Evolutionary conservation across 1,140 invertebrate genomes (phyloP).

Genomic region (Choristoneura fumiferana): DNA sequence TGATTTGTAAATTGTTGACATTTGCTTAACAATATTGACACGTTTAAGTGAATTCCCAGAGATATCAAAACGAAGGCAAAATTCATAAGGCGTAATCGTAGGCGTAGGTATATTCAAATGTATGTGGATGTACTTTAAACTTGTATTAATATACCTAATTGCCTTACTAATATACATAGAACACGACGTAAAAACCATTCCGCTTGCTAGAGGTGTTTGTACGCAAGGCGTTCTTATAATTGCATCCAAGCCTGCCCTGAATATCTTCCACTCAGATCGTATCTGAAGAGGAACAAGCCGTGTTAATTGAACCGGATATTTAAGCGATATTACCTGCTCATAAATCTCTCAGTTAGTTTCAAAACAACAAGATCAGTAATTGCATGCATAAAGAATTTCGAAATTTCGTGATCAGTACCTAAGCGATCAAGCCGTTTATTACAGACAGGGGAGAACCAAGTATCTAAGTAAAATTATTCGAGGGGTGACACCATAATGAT

Average conservation of each 20-base stretch:
- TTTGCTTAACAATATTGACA: too few relatives aligned
- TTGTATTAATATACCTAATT: too few relatives aligned
- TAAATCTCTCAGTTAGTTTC: background rate
- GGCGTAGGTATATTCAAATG: too few relatives aligned
- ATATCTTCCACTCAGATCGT: constrained; percentile 35
- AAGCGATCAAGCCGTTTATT: background rate
- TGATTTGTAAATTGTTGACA: too few relatives aligned
- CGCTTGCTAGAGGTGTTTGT: constrained; percentile 12
- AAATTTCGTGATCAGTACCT: constrained; percentile 7
- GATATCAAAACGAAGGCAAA: too few relatives aligned
- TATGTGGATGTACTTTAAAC: too few relatives aligned
- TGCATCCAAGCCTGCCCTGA: constrained; percentile 37
- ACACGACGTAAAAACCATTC: background rate
- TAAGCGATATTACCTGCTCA: background rate
- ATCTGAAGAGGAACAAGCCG: constrained; percentile 7
- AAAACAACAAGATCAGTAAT: constrained; percentile 10
- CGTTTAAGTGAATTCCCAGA: too few relatives aligned
- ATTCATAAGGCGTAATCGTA: too few relatives aligned
- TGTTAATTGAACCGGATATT: constrained; percentile 19
- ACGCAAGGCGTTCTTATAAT: constrained; percentile 40
- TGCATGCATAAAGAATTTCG: background rate
- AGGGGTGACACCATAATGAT: constrained; percentile 12
- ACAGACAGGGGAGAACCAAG: background rate
- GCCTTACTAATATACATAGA: too few relatives aligned
- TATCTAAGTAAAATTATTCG: background rate